Evolutionary conservation across 2,113 vertebrate species (phyloP), one percentile per base, ranked within the genome.

Genomic region (Apeltes quadracus): DNA sequence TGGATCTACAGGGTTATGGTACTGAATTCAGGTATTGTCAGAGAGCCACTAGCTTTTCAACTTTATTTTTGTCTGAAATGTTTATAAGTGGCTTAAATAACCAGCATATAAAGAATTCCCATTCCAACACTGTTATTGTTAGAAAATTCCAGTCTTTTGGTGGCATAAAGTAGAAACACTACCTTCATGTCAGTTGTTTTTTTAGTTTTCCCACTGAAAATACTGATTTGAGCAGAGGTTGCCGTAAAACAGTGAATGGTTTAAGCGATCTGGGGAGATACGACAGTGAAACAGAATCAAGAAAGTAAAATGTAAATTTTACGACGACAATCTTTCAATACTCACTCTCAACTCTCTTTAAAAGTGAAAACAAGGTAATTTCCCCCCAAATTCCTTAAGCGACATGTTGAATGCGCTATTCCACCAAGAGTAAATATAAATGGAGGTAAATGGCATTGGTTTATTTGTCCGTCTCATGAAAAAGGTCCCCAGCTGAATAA

Each of bases 401-500:
- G 29, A 27, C 29, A 8, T 46, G 15, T 20, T 12, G 0, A 7
- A 22, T 27, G 18, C 23, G 32, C 15, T 41, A 32, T 39, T 27
- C 12, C 53, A 1, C 22, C 13, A 20, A n/a, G 22, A 22, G n/a
- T 72, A 4, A 32, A 27, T 15, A 15, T 23, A 13, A 69, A 43
- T 20, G 11, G 46, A 54, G 25, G 10, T 43, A 34, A 46, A 34
- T 29, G 14, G n/a, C 3, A 10, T 25, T 6, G 44, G 20, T 65
- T 46, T 65, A 29, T 69, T 16, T 29, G 36, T 53, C 25, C n/a
- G 22, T 38, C 56, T 69, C 7, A 9, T 20, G n/a, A 43, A 64
- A 70, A 57, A 29, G 55, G 22, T 29, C 55, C 14, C 16, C 20
- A 15, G 18, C 39, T 55, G 38, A 75, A 69, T 59, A 23, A 79